phyloP scores from a whole-genome alignment of 2,797 vertebrate genomes.

The Spea hammondii region DNA sequence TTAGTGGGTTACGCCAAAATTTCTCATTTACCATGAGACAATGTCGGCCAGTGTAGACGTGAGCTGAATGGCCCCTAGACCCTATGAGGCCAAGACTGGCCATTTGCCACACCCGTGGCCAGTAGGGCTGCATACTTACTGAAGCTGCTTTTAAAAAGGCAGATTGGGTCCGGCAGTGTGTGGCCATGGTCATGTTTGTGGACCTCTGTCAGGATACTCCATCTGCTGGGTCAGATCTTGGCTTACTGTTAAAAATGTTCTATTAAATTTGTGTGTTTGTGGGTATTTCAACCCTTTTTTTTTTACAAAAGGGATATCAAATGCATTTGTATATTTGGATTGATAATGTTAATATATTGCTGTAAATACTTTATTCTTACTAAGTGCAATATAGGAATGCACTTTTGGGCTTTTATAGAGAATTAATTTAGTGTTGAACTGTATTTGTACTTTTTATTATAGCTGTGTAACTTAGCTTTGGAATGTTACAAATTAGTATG shows the following conservation, averaged over 20 bases:
- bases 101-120: no score
- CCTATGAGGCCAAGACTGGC: no score
- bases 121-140: no score
- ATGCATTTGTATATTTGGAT: constrained; percentile 20
- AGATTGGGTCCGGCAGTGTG: no score
- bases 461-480: constrained; percentile 20
- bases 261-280: background rate
- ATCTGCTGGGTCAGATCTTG: no score
- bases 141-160: no score
- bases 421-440: constrained; percentile 23
- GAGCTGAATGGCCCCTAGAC: no score
- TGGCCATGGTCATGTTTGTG: no score
- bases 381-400: constrained; percentile 27
- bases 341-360: constrained; percentile 19
- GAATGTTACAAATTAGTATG: constrained; percentile 33
- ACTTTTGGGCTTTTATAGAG: constrained; percentile 24
- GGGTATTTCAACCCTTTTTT: background rate
- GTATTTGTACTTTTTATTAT: constrained; percentile 25
- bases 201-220: no score
- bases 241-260: background rate
- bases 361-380: constrained; percentile 37
- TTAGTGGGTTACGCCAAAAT: background rate
- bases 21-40: constrained; percentile 1
- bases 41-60: background rate
- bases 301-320: constrained; percentile 6